A percentile compares a stretch with the other conserved stretches of the same genome.
These are phyloP conservation scores for Lepetodrilus schrolli DNA, from an alignment of 2,888 invertebrate species.

Conservation along the genomic window DNA sequence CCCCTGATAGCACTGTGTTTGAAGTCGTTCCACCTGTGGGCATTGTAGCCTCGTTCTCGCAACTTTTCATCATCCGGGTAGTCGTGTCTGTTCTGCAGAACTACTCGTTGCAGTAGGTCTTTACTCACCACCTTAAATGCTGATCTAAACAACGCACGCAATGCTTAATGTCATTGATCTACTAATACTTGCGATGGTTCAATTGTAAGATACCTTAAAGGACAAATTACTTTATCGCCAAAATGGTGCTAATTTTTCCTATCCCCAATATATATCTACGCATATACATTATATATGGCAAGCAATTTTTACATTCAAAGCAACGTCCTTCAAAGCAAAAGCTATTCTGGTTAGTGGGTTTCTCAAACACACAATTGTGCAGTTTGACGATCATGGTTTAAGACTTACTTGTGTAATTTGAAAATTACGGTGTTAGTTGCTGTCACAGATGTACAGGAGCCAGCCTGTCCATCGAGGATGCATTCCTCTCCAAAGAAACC, in stretches of 20 bases:
- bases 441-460: conserved; percentile 50
- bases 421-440: conserved; percentile 51
- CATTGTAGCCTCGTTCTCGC: conserved; percentile 52
- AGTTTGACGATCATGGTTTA: too few relatives aligned
- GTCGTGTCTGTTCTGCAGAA: conserved; percentile 51
- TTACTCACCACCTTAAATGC: conserved; percentile 57
- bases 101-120: conserved; percentile 48
- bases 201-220: too few relatives aligned
- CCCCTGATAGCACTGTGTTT: conserved; percentile 54
- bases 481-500: conserved; percentile 64
- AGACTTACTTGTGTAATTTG: conserved; percentile 56
- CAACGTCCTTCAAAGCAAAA: too few relatives aligned
- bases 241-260: too few relatives aligned
- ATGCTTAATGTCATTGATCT: too few relatives aligned
- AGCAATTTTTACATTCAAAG: too few relatives aligned
- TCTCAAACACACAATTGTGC: too few relatives aligned
- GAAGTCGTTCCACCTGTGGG: conserved; percentile 58
- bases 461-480: conserved; percentile 49
- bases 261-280: too few relatives aligned
- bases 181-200: too few relatives aligned
- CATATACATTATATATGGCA: too few relatives aligned
- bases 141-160: conserved; percentile 43
- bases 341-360: too few relatives aligned
- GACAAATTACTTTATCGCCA: too few relatives aligned
- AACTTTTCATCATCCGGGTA: conserved; percentile 52